Evolutionary conservation across 2,888 invertebrate species (phyloP).

Genomic region (Drosophila ustulata): DNA sequence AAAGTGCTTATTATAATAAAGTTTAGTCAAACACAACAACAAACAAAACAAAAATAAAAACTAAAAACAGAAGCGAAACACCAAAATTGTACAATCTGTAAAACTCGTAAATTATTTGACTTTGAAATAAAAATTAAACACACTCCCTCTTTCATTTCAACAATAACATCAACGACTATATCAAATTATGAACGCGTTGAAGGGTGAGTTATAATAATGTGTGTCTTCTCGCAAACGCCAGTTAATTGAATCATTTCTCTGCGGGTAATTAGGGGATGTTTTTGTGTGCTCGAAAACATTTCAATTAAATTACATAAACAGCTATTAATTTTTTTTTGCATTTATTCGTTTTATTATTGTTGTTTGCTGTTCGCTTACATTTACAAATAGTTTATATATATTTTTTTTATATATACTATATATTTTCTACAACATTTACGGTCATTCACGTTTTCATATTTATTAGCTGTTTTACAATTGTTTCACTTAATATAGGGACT

Average conservation of each 20-base stretch:
- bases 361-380: conserved; percentile 71
- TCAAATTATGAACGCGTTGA: neutral
- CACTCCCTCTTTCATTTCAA: conserved; percentile 37
- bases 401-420: conserved; percentile 73
- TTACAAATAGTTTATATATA: conserved; percentile 75
- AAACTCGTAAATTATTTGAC: conserved; percentile 36
- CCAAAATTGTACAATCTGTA: conserved; percentile 52
- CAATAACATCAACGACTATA: neutral
- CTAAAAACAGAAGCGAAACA: conserved; percentile 15
- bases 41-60: neutral
- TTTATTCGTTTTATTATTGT: conserved; percentile 71
- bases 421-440: conserved; percentile 79
- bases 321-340: conserved; percentile 18
- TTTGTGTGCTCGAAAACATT: conserved; percentile 1
- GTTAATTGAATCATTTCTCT: conserved; percentile 36
- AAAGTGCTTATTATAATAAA: conserved; percentile 57
- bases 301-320: conserved; percentile 1
- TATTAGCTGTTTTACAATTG: conserved; percentile 62
- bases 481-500: conserved; percentile 73
- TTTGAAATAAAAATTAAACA: conserved; percentile 57
- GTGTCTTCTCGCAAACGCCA: conserved; percentile 16
- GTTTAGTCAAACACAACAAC: conserved; percentile 33
- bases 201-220: conserved; percentile 19
- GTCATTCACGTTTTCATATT: conserved; percentile 53
- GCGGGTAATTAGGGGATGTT: conserved; percentile 35